Evolutionary conservation across 2,797 vertebrate genomes (phyloP).

Genomic region (Pagetopsis macropterus): DNA sequence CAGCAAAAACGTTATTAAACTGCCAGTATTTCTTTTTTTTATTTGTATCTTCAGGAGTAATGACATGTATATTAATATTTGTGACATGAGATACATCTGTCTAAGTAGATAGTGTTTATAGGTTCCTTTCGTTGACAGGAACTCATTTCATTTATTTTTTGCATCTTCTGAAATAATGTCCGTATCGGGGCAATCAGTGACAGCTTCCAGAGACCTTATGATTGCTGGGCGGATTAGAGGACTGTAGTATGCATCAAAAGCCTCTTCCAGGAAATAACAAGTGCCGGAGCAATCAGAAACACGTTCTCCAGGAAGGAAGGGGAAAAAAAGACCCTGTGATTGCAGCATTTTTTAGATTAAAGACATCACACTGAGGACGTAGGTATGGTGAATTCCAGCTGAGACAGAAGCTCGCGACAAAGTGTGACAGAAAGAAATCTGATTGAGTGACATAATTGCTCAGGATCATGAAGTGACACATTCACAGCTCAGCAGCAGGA

Average conservation of each 20-base stretch:
- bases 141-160: constrained; percentile 23
- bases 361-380: constrained; percentile 51
- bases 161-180: constrained; percentile 42
- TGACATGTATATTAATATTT: background rate
- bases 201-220: constrained; percentile 57
- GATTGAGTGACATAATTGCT: constrained; percentile 19
- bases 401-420: constrained; percentile 38
- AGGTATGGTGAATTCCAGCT: constrained; percentile 46
- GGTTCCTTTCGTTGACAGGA: constrained; percentile 33
- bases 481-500: constrained; percentile 5
- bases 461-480: constrained; percentile 14
- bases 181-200: constrained; percentile 67
- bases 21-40: background rate
- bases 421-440: constrained; percentile 38
- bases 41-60: constrained; percentile 15
- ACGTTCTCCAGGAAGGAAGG: constrained; percentile 36
- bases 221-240: constrained; percentile 71
- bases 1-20: background rate
- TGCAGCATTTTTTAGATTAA: constrained; percentile 64
- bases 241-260: constrained; percentile 65
- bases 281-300: constrained; percentile 74
- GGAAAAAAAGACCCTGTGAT: constrained; percentile 45
- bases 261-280: constrained; percentile 67
- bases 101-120: background rate
- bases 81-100: too few species aligned